Base-by-base conservation (phyloP, 2,797 vertebrate genomes). In the Selene dorsalis region DNA sequence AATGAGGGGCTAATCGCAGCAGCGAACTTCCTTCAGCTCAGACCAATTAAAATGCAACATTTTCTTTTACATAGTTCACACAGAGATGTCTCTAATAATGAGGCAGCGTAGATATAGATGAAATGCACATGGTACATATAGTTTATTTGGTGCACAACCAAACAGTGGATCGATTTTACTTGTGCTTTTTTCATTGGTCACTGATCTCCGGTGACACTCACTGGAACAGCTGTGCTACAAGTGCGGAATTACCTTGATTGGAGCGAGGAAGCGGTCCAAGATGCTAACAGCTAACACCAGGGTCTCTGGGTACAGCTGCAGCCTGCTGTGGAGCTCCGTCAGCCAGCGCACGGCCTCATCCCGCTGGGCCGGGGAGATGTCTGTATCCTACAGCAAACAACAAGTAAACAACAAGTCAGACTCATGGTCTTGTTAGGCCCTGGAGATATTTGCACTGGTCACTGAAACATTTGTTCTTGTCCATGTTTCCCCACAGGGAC, bases 341-440 rank as follows among this genome's bases (percentile, higher is more conserved):
- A 99, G 86, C 98, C 97, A 99, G 79, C 94, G 95, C 90, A 99
- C 96, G 22, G 96, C 97, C 93, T 98, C 97, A 83, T 99, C 97
- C 85, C 97, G 96, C 94, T 99, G 97, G 82, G 94, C 95, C 80
- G 97, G 96, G 96, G 97, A 97, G 96, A 99, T 92, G 92, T 96
- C 96, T 95, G 89, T 95, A 94, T 97, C 97, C 98, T 99, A 71
- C 43, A 45, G 86, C 14, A 41, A 6, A 28, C 2, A 30, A 39
- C 39, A 63, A 61, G 13, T 14, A 26, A 22, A 63, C 65, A 12
- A 17, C 1, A 5, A n/a, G n/a, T 47, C 28, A 32, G 9, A n/a
- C 2, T 24, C 18, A 28, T 13, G 4, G 4, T 41, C 26, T 32
- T 30, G 2, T 1, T 6, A 12, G 17, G 35, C 43, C 43, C 48